phyloP scores from a whole-genome alignment of 2,888 invertebrate genomes.

The Chironomus riparius region DNA sequence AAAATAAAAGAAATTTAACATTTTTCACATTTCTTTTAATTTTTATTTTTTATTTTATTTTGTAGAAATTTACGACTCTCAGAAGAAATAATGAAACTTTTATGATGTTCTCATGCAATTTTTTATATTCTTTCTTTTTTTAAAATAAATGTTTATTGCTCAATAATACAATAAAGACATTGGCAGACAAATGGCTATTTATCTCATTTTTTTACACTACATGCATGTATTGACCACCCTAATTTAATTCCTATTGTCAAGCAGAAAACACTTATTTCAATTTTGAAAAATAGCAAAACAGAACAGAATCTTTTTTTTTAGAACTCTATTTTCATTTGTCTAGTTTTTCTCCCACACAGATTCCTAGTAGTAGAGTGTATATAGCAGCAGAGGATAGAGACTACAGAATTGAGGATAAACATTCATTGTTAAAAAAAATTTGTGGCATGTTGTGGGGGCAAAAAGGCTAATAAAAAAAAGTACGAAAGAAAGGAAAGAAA shows the following conservation, averaged over 20 bases:
- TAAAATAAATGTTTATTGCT: neutral
- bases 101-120: neutral
- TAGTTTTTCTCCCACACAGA: neutral
- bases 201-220: neutral
- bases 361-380: neutral
- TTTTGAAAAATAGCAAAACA: neutral
- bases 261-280: neutral
- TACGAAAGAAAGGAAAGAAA: neutral
- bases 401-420: neutral
- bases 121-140: neutral
- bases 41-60: neutral
- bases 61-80: neutral
- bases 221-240: slow-evolving; percentile 16
- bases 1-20: no score
- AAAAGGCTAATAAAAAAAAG: neutral
- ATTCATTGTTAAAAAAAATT: slow-evolving; percentile 12
- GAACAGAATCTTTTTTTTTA: neutral
- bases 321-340: neutral
- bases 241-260: slow-evolving; percentile 15
- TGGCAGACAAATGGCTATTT: slow-evolving; percentile 12
- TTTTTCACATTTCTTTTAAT: neutral
- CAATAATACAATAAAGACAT: slow-evolving; percentile 20
- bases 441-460: slow-evolving; percentile 22
- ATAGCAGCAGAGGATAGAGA: neutral
- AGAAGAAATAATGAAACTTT: neutral